phyloP scores from a whole-genome alignment of 2,797 vertebrate genomes.

The Oryzias dopingdopingensis region DNA sequence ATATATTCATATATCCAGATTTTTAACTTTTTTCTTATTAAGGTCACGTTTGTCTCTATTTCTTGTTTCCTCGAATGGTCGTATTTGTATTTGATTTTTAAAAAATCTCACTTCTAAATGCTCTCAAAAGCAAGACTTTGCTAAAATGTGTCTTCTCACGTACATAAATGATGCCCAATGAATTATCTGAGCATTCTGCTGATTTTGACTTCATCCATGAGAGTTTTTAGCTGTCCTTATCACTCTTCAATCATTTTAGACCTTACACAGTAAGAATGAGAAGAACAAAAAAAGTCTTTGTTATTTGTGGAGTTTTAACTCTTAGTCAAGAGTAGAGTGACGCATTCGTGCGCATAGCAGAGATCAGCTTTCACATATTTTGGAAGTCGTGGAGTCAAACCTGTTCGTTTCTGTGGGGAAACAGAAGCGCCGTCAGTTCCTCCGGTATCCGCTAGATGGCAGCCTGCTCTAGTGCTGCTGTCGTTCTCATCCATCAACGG shows the following conservation, averaged over 20 bases:
- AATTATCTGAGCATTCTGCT: background rate
- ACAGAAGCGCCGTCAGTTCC: background rate
- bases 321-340: background rate
- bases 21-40: too few species aligned
- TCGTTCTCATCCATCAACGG: slow-evolving; percentile 10
- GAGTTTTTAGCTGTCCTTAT: background rate
- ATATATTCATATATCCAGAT: too few species aligned
- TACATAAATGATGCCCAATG: too few species aligned
- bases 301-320: background rate
- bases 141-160: too few species aligned
- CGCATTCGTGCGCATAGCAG: background rate
- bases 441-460: slow-evolving; percentile 59
- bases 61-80: too few species aligned
- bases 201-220: background rate
- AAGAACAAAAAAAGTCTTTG: background rate
- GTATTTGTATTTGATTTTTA: too few species aligned
- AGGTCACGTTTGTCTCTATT: too few species aligned
- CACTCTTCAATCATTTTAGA: background rate
- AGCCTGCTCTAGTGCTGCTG: slow-evolving; percentile 14
- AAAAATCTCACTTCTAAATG: too few species aligned
- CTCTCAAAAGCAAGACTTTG: too few species aligned
- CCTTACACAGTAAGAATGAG: background rate
- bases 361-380: background rate
- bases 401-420: slow-evolving; percentile 18
- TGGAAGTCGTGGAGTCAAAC: slow-evolving; percentile 6